Evolutionary conservation across 1,140 invertebrate species (phyloP).

Genomic region (Acromyrmex charruanus): DNA sequence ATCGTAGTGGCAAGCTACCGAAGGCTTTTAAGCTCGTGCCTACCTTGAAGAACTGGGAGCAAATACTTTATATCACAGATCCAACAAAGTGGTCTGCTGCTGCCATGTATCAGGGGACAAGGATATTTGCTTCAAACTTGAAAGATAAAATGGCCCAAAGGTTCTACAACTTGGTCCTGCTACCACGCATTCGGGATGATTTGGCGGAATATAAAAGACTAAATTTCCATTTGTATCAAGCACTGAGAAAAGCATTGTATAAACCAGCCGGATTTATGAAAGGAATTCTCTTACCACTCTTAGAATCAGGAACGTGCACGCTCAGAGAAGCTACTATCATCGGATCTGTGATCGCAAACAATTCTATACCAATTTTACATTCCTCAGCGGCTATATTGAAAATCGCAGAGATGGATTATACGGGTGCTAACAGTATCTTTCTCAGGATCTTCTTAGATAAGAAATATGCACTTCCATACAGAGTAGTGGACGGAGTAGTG

Average conservation of each 20-base stretch:
- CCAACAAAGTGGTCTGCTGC: conserved; percentile 95
- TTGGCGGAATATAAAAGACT: conserved; percentile 97
- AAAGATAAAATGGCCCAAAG: conserved; percentile 98
- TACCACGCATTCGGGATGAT: conserved; percentile 98
- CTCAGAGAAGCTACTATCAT: conserved; percentile 98
- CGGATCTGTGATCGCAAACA: conserved; percentile 95
- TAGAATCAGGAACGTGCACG: conserved; percentile 97
- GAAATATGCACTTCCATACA: conserved; percentile 98
- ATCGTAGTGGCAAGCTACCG: conserved; percentile 98
- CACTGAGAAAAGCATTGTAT: conserved; percentile 96
- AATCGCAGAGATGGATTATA: conserved; percentile 99
- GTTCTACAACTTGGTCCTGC: conserved; percentile 97
- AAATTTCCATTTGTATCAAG: conserved; percentile 99
- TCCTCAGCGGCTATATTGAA: conserved; percentile 97
- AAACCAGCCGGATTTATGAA: conserved; percentile 99
- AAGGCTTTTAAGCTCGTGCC: conserved; percentile 99
- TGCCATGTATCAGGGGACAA: conserved; percentile 97
- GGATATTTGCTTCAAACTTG: conserved; percentile 98
- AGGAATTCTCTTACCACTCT: conserved; percentile 96
- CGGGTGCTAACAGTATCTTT: conserved; percentile 98
- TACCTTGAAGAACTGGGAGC: conserved; percentile 97
- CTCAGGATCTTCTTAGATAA: conserved; percentile 98
- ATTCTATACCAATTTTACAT: conserved; percentile 98
- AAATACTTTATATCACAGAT: conserved; percentile 96
- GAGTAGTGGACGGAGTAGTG: conserved; percentile 98